Evolutionary conservation across 2,113 vertebrate genomes (phyloP), one percentile per base, ranked within the genome.

Genomic region (Hylia prasina): DNA sequence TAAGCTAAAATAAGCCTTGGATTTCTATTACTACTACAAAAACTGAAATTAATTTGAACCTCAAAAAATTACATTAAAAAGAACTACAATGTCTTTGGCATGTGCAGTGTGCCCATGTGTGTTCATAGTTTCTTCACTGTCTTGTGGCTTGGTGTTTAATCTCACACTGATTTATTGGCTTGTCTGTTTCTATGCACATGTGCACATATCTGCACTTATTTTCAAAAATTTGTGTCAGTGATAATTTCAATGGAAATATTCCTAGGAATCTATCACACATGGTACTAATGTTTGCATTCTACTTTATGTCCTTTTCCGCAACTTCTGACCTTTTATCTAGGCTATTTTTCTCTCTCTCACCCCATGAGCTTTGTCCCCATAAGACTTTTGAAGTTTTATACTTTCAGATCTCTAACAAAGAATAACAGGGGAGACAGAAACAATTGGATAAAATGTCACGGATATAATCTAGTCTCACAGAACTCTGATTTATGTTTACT

Each of bases 351-450:
- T 91, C 37, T 87, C 33, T 84, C 19, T 35, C 54, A 22, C 42
- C 82, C 50, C 83, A 47, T 76, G 94, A 94, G 94, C 80, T 88
- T 93, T 82, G 64, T 72, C 82, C 93, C 66, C 90, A 16, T 72
- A 93, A 91, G 95, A 90, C 58, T 92, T 94, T 44, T 91, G 60
- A 91, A 90, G 80, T 89, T 89, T 96, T 94, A 95, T 73, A 45
- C 63, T 70, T 93, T 92, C 79, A 88, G 90, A 86, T 92, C 75
- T 93, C 58, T 82, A 93, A 58, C 66, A 82, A 95, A 83, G 54
- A 93, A 89, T 90, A 94, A 77, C 88, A 92, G n/a, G 56, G 77
- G 81, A 91, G 92, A 83, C 53, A 82, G 87, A 96, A 96, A 81
- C 58, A 95, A 93, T 78, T 90, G 77, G 93, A 73, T 90, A 27